Evolutionary conservation across 2,797 vertebrate genomes (phyloP), one percentile per base, ranked within the genome.

Genomic region (Zalophus californianus): DNA sequence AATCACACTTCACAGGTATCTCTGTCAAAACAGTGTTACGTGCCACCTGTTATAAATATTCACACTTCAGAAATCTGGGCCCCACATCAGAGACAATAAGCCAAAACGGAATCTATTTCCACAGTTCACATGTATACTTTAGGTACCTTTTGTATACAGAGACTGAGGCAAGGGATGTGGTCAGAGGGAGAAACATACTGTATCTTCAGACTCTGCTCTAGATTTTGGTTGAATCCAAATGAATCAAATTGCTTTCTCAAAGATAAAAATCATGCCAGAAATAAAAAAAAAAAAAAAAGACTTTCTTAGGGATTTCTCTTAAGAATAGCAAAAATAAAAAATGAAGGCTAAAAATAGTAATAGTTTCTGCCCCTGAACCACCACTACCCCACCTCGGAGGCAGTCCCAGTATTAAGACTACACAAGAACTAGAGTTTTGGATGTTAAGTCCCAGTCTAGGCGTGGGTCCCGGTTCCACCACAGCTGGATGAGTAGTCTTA

Each of bases 151-250:
- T 82, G 25, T 78, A 82, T n/a, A 41, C 21, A 72, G 20, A 90
- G 75, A 77, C 0, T 27, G 27, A 78, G 29, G 44, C 5, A 44
- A 64, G 4, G 21, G 52, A 25, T 83, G 32, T 44, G 32, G 18
- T 85, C 73, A 35, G 35, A 16, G 73, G 27, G 23, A 38, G 32
- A 83, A 86, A 60, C 9, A 44, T 32, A 64, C 25, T 21, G 2
- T 10, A 84, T 38, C 52, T 78, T 60, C 50, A 58, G 44, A 80
- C 10, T 12, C 44, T 77, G 38, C 50, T 86, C 2, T 72, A 54
- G 50, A 94, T 80, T 91, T 96, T 68, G 79, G 50, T 70, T 64
- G 87, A 75, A 89, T 84, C 60, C 25, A 83, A 62, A 80, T 66
- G 29, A 80, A 90, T 82, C 56, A 96, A 92, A 88, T 80, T 70